phyloP scores from a whole-genome alignment of 2,888 invertebrate species.

The Euspilapteryx auroguttella region DNA sequence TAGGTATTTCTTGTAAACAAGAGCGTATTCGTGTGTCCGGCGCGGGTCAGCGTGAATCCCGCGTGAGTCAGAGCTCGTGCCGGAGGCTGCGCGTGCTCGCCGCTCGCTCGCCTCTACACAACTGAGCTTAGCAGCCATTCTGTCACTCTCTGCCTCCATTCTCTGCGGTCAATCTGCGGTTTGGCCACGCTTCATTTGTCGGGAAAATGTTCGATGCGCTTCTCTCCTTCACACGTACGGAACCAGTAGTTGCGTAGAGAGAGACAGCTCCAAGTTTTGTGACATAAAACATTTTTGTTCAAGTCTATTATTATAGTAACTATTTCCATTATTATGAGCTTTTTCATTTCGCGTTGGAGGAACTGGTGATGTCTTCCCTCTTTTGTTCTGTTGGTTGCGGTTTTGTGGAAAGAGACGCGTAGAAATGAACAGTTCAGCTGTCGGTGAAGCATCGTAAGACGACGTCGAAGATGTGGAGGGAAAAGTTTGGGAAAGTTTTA shows the following conservation, averaged over 20 bases:
- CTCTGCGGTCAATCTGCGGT: conserved; percentile 63
- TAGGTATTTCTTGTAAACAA: conserved; percentile 13
- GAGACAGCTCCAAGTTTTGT: conserved; percentile 44
- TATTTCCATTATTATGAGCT: conserved; percentile 53
- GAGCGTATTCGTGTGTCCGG: conserved; percentile 13
- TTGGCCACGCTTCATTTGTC: conserved; percentile 61
- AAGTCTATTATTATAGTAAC: conserved; percentile 49
- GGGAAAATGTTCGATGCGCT: conserved; percentile 45
- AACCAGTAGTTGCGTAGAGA: conserved; percentile 16
- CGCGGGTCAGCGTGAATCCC: not conserved
- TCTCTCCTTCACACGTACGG: conserved; percentile 25
- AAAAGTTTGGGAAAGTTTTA: too few relatives aligned
- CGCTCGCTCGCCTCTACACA: conserved; percentile 42
- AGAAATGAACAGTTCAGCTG: conserved; percentile 11
- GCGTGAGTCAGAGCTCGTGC: too few relatives aligned
- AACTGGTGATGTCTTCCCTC: conserved; percentile 21
- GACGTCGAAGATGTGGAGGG: too few relatives aligned
- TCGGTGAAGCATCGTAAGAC: too few relatives aligned
- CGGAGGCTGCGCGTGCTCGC: conserved; percentile 22
- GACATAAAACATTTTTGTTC: conserved; percentile 52
- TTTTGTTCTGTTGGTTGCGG: conserved; percentile 17
- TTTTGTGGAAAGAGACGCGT: conserved; percentile 21
- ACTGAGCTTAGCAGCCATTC: conserved; percentile 55
- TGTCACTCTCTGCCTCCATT: conserved; percentile 60
- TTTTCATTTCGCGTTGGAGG: conserved; percentile 35